These are phyloP conservation scores for Chromobotia macracanthus DNA, from an alignment of 2,797 vertebrate species.

Conservation along the genomic window DNA sequence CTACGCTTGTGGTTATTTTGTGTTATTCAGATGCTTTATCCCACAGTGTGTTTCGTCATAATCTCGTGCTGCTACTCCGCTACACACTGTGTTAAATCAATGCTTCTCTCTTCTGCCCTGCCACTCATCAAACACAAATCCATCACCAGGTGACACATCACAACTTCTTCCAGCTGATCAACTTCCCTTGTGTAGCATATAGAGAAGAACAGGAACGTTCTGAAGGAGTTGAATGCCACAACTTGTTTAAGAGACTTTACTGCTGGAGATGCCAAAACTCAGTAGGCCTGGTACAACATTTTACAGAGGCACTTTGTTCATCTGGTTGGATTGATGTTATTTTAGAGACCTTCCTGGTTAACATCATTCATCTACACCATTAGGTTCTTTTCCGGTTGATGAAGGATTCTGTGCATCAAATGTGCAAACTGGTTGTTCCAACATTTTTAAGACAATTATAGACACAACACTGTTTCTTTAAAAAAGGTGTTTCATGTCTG, in stretches of 20 bases:
- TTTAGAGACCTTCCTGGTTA: conserved; percentile 19
- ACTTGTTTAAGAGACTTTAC: background rate
- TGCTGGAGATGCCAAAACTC: background rate
- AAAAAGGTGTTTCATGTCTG: background rate
- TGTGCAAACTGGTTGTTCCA: background rate
- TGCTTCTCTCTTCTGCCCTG: conserved; percentile 3
- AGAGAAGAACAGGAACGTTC: background rate
- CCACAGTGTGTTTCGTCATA: conserved; percentile 12
- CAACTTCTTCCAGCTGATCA: no score
- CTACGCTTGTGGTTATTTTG: background rate
- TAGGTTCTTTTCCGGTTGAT: background rate
- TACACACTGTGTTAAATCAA: conserved; percentile 18
- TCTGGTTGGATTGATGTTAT: background rate
- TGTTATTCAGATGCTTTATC: conserved; percentile 41
- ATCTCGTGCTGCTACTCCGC: conserved; percentile 1
- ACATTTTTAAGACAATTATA: background rate
- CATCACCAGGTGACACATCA: background rate
- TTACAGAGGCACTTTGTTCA: background rate
- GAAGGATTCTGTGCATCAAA: background rate
- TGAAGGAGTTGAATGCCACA: background rate
- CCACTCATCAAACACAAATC: background rate
- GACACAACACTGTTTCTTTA: background rate
- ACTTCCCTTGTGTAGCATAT: background rate
- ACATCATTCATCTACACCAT: conserved; percentile 2
- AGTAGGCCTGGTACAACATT: background rate